A percentile compares a stretch with the other conserved stretches of the same genome.
These are phyloP conservation scores for Hoplostethus atlanticus DNA, from an alignment of 2,797 vertebrate genomes.

Conservation along the genomic window DNA sequence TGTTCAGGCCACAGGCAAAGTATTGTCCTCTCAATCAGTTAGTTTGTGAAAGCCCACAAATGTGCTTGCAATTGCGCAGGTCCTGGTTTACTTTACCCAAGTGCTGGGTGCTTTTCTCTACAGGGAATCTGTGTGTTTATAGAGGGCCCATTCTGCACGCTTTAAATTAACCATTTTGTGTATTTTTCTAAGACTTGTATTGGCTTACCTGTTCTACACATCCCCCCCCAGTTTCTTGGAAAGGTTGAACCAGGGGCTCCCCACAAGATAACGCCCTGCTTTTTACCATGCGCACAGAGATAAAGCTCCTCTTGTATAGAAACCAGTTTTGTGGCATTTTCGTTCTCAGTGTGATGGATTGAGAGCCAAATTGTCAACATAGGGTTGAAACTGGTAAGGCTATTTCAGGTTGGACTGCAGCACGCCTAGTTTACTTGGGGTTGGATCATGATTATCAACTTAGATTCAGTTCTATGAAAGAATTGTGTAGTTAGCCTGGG, in stretches of 20 bases:
- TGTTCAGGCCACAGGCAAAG: constrained; percentile 49
- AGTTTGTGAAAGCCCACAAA: constrained; percentile 36
- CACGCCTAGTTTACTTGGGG: constrained; percentile 12
- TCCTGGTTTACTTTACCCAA: constrained; percentile 60
- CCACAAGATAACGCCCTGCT: constrained; percentile 54
- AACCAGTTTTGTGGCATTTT: constrained; percentile 68
- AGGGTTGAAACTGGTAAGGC: constrained; percentile 35
- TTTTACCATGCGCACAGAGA: constrained; percentile 52
- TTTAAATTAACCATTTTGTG: constrained; percentile 50
- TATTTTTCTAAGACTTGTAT: constrained; percentile 48
- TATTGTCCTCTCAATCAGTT: constrained; percentile 47
- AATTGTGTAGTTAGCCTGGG: constrained; percentile 3
- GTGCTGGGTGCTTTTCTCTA: constrained; percentile 46
- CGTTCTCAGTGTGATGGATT: constrained; percentile 13
- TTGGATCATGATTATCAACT: constrained; percentile 29
- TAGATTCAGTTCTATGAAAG: constrained; percentile 4
- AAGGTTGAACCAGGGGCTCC: constrained; percentile 37
- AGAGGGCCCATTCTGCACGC: constrained; percentile 51
- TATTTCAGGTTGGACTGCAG: constrained; percentile 39
- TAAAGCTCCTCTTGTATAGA: constrained; percentile 67
- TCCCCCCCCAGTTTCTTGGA: constrained; percentile 56
- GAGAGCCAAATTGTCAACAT: constrained; percentile 48
- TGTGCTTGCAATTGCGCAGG: constrained; percentile 1
- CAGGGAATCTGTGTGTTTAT: constrained; percentile 63
- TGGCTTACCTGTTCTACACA: constrained; percentile 46